Base-by-base conservation (phyloP, 2,797 vertebrate genomes). In the Macroramphosus scolopax region DNA sequence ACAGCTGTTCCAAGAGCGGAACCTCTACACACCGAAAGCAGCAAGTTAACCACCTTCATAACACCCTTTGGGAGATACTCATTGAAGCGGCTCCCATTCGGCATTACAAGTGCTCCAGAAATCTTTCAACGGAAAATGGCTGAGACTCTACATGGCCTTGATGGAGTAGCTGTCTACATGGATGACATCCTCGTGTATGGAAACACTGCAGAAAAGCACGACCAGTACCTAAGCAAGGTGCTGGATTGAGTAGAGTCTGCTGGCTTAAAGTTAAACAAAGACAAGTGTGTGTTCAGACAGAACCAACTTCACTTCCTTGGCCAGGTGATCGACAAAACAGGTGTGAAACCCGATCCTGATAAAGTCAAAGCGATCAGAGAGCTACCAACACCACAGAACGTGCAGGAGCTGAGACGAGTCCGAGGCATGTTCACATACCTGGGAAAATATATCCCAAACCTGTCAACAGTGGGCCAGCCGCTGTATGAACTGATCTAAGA, bases 71-170 rank as follows among this genome's bases (percentile, higher is more conserved):
- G 53, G 14, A 58, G 42, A 15, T 60, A 48, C 11, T 12, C 6
- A 22, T 58, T 58, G n/a, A 8, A 32, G 1, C 4, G 41, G 5
- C 35, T 62, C 3, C 34, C 34, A 3, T 63, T 75, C 17, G 30
- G 50, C 5, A 63, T 59, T 3, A 63, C 26, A 1, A 50, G 38
- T 2, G 39, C 42, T 8, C 51, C 16, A 44, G 33, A 53, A 12
- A 33, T 46, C 16, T 33, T 46, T 12, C 43, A 32, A 17, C 8
- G 44, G 38, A 51, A 75, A 35, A 66, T 63, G 59, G 17, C 10
- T 1, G 50, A 56, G 14, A 59, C 46, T 8, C n/a, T 40, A 20
- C 3, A 18, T 6, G 38, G 9, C 5, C 35, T 37, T 5, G 35
- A 37, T 2, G 10, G 35, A 10, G 17, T 37, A 11, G 17, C 17